These are phyloP conservation scores for Drosophila maculinotata DNA, from an alignment of 2,888 invertebrate species.

Conservation along the genomic window DNA sequence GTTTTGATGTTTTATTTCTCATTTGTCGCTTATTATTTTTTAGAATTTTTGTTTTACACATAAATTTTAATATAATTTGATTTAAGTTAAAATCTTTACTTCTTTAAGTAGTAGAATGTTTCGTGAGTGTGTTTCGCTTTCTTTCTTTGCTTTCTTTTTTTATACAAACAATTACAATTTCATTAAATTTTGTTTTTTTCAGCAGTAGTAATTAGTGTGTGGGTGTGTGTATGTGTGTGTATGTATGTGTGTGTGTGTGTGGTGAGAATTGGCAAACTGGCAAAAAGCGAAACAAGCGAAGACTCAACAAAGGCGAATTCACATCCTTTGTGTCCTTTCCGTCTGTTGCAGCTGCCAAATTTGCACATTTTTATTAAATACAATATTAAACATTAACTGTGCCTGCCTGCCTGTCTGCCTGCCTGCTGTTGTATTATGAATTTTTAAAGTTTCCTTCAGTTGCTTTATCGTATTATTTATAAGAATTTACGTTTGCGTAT, in stretches of 20 bases:
- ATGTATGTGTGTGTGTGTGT: constrained; percentile 27
- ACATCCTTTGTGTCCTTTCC: not conserved
- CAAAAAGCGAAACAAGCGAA: constrained; percentile 12
- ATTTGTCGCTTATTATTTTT: constrained; percentile 10
- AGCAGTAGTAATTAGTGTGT: constrained; percentile 35
- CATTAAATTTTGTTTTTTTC: constrained; percentile 17
- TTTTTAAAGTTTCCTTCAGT: constrained; percentile 19
- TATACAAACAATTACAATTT: constrained; percentile 60
- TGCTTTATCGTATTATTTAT: constrained; percentile 11
- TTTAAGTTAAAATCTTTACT: constrained; percentile 65
- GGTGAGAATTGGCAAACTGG: constrained; percentile 25
- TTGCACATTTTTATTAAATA: constrained; percentile 21
- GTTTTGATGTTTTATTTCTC: constrained; percentile 27
- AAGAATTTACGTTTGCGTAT: no score
- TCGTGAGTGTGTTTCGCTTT: constrained; percentile 43
- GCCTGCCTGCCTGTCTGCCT: no score
- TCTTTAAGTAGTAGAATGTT: constrained; percentile 66
- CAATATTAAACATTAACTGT: constrained; percentile 44
- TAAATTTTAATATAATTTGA: constrained; percentile 50
- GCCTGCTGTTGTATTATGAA: constrained; percentile 17
- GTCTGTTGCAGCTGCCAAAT: constrained; percentile 17
- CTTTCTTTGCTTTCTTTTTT: constrained; percentile 20
- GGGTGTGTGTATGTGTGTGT: constrained; percentile 24
- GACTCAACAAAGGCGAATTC: constrained; percentile 6
- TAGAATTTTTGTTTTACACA: constrained; percentile 26